Conservation (phyloP, 2,888 invertebrate species). For the Orgyia antiqua region DNA sequence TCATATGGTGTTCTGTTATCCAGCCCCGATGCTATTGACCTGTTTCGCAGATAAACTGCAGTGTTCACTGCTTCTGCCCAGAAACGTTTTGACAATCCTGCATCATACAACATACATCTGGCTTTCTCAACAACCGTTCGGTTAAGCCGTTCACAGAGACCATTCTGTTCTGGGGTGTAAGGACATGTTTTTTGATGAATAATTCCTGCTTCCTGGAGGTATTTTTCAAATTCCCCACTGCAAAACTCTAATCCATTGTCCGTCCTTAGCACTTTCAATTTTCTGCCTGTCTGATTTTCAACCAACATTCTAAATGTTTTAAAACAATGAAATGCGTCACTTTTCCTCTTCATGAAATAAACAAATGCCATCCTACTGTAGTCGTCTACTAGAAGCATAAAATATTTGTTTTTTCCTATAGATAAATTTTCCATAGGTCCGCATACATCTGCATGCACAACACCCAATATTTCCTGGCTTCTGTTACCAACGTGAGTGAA, state of each 20-base stretch:
- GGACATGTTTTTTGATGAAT: slow-evolving; percentile 2
- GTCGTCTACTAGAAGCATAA: neutral
- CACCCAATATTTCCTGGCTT: too few relatives aligned
- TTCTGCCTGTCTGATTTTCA: neutral
- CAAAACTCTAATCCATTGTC: neutral
- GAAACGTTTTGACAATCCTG: neutral
- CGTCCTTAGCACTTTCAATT: neutral
- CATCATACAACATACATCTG: neutral
- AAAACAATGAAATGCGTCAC: neutral
- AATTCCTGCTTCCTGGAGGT: neutral
- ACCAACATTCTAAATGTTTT: neutral
- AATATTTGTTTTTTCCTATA: neutral
- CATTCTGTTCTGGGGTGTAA: slow-evolving; percentile 14
- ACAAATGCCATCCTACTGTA: neutral
- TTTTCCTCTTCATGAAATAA: slow-evolving; percentile 1
- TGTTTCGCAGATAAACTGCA: slow-evolving; percentile 2
- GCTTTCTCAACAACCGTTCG: slow-evolving; percentile 9
- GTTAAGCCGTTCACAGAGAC: slow-evolving; percentile 9
- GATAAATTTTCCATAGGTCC: too few relatives aligned
- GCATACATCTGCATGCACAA: too few relatives aligned
- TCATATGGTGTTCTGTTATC: neutral
- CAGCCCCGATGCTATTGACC: neutral
- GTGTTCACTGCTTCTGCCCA: slow-evolving; percentile 3
- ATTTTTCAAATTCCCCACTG: neutral
- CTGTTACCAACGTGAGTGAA: too few relatives aligned